Base-by-base conservation (phyloP, 2,113 vertebrate genomes). In the Rhinolophus ferrumequinum region DNA sequence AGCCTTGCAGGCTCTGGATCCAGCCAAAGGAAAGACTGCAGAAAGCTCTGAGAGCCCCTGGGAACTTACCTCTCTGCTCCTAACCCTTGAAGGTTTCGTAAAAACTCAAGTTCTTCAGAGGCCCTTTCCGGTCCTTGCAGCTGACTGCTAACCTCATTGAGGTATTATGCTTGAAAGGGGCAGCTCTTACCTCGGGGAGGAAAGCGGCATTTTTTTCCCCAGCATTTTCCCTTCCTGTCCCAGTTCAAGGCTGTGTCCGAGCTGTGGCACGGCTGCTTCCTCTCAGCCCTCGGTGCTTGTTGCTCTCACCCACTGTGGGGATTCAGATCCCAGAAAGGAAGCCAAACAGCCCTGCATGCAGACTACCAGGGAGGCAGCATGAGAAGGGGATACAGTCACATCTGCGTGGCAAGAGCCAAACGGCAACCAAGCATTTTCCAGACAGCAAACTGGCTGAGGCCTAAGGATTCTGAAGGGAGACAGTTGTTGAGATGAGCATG, bases 401-500 rank as follows among this genome's bases (percentile, higher is more conserved):
- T 30, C 33, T 50, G 18, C 21, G 2, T 62, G 56, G 58, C 16
- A 6, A 41, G 80, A 54, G 52, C 52, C 70, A 21, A 13, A 47
- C 19, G 9, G 6, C 11, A 9, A n/a, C 50, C 44, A 19, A 16
- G 19, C 28, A 2, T 19, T 56, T 92, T 47, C 56, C 75, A 66
- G 41, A 58, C 30, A 7, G 83, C 3, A 3, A 80, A 24, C 2
- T 0, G 13, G 35, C 54, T 4, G 9, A 30, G 6, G 10, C 26
- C 30, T 24, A n/a, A 54, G 15, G 73, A 47, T 66, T 64, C 87
- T 80, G 33, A 86, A 80, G 81, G 50, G 38, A 94, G 33, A 60
- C 38, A n/a, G n/a, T 52, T 41, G 62, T 79, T 33, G 60, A 28
- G 26, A 67, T 76, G 67, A 76, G 69, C 2, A 5, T 6, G 22